Conservation (phyloP, 2,113 vertebrate species). For the Himantopus leucocephalus region DNA sequence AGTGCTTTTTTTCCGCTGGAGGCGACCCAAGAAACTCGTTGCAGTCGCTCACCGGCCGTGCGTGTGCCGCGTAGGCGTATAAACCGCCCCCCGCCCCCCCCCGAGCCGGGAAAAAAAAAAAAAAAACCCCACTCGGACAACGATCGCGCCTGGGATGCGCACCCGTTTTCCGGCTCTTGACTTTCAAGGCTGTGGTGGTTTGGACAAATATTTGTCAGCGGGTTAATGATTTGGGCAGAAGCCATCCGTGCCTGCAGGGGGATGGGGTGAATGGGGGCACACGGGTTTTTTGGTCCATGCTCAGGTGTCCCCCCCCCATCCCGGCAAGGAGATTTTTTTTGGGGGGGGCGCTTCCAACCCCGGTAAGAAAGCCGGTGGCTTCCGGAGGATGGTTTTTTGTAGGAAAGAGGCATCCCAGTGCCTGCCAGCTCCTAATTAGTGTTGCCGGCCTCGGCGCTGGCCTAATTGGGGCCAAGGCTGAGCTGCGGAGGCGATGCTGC, state of each 20-base stretch:
- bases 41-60: background rate
- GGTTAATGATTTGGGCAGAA: background rate
- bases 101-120: background rate
- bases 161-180: background rate
- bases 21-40: background rate
- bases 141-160: rapidly evolving
- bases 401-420: background rate
- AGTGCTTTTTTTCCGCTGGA: background rate
- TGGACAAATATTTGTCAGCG: background rate
- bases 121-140: background rate
- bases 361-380: background rate
- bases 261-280: no score
- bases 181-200: background rate
- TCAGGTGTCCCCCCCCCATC: background rate
- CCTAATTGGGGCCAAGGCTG: background rate
- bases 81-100: background rate
- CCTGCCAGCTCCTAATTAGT: background rate
- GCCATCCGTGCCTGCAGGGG: background rate
- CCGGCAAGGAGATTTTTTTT: background rate
- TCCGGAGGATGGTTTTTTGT: background rate
- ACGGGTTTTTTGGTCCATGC: background rate
- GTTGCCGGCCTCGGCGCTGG: background rate
- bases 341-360: background rate
- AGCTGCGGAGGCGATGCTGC: background rate
- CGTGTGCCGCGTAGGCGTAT: background rate